A percentile compares a stretch with the other conserved stretches of the same genome.
Conservation (phyloP, 2,113 vertebrate genomes). For the Uropsilus gracilis region DNA sequence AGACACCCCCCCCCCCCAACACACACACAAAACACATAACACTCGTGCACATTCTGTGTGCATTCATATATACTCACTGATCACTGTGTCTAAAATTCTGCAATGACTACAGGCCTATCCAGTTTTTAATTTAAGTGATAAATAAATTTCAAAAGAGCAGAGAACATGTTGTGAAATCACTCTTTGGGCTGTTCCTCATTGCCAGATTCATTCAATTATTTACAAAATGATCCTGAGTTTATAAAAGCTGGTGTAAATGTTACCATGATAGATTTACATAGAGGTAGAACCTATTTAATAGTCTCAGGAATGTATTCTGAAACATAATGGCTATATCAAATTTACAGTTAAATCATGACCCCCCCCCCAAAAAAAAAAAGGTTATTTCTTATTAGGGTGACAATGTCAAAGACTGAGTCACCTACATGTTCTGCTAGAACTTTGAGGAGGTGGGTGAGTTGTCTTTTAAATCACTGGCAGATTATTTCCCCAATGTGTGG, state of each 20-base stretch:
- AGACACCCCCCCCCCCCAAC: too few relatives aligned
- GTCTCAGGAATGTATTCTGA: background rate
- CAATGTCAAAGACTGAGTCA: background rate
- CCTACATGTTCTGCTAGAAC: background rate
- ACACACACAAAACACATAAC: too few relatives aligned
- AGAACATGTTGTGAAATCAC: background rate
- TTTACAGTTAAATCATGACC: background rate
- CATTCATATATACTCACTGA: background rate
- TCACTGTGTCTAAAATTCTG: background rate
- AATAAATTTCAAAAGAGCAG: background rate
- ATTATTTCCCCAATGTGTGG: background rate
- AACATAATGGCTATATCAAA: background rate
- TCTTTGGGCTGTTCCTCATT: background rate
- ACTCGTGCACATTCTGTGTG: background rate
- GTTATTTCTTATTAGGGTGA: background rate
- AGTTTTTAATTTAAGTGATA: background rate
- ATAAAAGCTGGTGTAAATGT: background rate
- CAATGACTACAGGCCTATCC: background rate
- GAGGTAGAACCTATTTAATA: background rate
- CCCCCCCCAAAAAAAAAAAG: too few relatives aligned
- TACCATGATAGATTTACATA: background rate
- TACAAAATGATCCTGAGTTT: background rate
- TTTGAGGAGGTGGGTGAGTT: background rate
- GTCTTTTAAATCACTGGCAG: background rate
- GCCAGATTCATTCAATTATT: background rate